Percentiles rank a stretch among this genome's conserved stretches.
Conservation (phyloP, 2,888 invertebrate species). For the Bhutanitis thaidina region DNA sequence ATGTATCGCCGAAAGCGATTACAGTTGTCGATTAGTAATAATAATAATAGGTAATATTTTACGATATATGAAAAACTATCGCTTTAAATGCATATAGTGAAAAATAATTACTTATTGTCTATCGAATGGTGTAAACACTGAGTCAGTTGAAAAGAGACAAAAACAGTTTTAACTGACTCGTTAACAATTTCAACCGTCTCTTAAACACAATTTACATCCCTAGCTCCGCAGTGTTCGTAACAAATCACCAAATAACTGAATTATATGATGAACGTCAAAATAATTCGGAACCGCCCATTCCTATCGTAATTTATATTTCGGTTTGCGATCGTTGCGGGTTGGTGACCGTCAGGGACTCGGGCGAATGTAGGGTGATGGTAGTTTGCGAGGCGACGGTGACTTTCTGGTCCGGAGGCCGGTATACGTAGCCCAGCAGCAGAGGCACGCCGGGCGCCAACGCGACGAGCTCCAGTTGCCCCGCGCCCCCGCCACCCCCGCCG, state of each 20-base stretch:
- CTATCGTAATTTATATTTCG: constrained; percentile 20
- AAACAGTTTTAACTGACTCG: background rate
- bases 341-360: constrained; percentile 45
- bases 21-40: background rate
- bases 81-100: background rate
- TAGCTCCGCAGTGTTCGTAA: background rate
- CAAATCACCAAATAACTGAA: background rate
- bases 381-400: constrained; percentile 64
- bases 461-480: constrained; percentile 49
- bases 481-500: constrained; percentile 22
- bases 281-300: background rate
- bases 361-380: constrained; percentile 66
- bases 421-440: constrained; percentile 64
- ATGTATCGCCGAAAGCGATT: background rate
- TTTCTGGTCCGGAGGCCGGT: constrained; percentile 38
- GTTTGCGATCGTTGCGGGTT: constrained; percentile 33
- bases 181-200: background rate
- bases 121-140: background rate
- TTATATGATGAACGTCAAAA: background rate
- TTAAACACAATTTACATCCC: background rate
- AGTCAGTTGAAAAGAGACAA: background rate
- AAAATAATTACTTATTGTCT: constrained; percentile 4
- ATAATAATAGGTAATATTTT: background rate
- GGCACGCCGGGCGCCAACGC: constrained; percentile 64
- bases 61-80: background rate